These are phyloP conservation scores for Drosophila quadrilineata DNA, from an alignment of 1,140 invertebrate genomes.

Conservation along the genomic window DNA sequence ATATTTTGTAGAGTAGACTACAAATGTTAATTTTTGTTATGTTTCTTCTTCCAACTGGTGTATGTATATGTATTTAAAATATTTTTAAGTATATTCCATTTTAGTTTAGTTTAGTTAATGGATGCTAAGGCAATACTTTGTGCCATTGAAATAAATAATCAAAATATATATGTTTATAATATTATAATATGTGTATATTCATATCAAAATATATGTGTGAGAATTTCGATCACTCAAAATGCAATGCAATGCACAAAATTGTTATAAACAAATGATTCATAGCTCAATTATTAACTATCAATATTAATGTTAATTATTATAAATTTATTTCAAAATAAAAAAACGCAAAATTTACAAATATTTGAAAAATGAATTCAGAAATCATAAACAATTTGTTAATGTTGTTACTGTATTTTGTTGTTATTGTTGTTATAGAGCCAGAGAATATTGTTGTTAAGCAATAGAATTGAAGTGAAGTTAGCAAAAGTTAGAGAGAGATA, in stretches of 20 bases:
- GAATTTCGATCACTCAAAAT: constrained; percentile 37
- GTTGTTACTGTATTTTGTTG: too few species aligned
- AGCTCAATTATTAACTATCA: not conserved
- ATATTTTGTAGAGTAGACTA: constrained; percentile 81
- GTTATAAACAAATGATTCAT: constrained; percentile 1
- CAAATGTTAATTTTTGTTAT: constrained; percentile 71
- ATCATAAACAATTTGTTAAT: too few species aligned
- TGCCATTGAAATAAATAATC: constrained; percentile 11
- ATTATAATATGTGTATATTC: constrained; percentile 7
- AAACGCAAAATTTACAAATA: too few species aligned
- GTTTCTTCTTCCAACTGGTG: too few species aligned
- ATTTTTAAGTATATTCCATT: too few species aligned
- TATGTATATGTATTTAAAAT: constrained; percentile 78
- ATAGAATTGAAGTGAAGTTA: not conserved
- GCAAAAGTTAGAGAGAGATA: constrained; percentile 12
- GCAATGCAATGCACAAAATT: constrained; percentile 11
- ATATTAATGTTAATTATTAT: constrained; percentile 1
- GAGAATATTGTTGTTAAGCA: too few species aligned
- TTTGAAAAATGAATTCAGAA: too few species aligned
- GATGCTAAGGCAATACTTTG: constrained; percentile 50
- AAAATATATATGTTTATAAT: constrained; percentile 20
- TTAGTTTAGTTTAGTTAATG: too few species aligned
- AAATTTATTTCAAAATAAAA: too few species aligned
- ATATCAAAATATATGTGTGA: constrained; percentile 1
- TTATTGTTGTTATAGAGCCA: too few species aligned